phyloP scores from a whole-genome alignment of 2,797 vertebrate genomes.

The Clarias fuscus region DNA sequence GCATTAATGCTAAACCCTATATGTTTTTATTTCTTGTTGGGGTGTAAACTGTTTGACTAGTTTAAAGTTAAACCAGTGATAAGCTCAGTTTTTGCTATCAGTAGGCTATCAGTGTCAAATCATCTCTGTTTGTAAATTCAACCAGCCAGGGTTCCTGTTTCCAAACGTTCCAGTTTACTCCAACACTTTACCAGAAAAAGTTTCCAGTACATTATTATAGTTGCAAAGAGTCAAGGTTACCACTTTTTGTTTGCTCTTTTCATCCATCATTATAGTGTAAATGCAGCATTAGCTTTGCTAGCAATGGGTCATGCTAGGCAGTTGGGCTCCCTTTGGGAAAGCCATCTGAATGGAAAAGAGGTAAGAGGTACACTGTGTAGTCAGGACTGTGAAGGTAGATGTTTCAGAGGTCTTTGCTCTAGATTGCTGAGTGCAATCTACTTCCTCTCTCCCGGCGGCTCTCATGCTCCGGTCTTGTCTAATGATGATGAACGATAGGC shows the following conservation, averaged over 20 bases:
- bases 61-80: neutral
- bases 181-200: neutral
- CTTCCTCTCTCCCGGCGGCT: constrained; percentile 27
- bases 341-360: constrained; percentile 7
- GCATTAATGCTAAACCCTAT: neutral
- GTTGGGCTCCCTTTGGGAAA: constrained; percentile 1
- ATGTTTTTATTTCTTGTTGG: neutral
- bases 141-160: neutral
- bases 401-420: constrained; percentile 54
- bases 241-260: neutral
- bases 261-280: constrained; percentile 18
- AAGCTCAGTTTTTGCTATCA: no score
- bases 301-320: neutral
- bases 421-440: constrained; percentile 50
- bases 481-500: constrained; percentile 59
- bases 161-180: neutral
- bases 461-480: constrained; percentile 31
- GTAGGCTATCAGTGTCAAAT: neutral
- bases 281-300: constrained; percentile 1
- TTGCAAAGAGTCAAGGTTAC: neutral
- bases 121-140: neutral
- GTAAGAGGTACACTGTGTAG: constrained; percentile 8
- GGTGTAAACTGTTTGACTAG: neutral
- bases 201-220: neutral
- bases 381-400: constrained; percentile 42